Evolutionary conservation across 2,113 vertebrate species (phyloP).

Genomic region (Coturnix japonica): DNA sequence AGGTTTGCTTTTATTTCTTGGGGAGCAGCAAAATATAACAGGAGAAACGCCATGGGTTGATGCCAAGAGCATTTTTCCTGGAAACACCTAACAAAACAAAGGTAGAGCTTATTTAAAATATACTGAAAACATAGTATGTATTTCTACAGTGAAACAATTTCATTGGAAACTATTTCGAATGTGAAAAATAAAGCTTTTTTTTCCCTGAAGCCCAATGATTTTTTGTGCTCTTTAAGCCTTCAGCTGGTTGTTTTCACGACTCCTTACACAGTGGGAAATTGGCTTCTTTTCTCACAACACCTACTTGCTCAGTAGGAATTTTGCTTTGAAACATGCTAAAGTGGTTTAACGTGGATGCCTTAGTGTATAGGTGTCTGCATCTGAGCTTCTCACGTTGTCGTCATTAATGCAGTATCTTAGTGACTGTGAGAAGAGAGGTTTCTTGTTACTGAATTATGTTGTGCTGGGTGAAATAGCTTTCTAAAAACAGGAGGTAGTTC

Average conservation of each 20-base stretch:
- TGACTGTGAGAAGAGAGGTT: neutral
- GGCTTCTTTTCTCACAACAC: neutral
- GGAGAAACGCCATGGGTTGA: constrained; percentile 53
- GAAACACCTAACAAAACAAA: constrained; percentile 51
- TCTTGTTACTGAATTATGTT: neutral
- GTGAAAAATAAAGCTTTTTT: neutral
- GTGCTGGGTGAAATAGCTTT: neutral
- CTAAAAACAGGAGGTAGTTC: neutral
- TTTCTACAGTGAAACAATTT: neutral
- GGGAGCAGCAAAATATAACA: constrained; percentile 66
- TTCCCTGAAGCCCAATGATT: neutral
- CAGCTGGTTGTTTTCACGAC: neutral
- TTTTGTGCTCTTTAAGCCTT: neutral
- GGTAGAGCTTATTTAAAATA: neutral
- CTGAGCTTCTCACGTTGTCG: neutral
- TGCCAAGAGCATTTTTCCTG: constrained; percentile 68
- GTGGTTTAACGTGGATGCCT: neutral
- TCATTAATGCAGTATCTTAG: neutral
- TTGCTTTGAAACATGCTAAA: neutral
- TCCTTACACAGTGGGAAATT: neutral
- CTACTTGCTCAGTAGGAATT: neutral
- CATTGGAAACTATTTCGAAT: neutral
- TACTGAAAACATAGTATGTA: no score
- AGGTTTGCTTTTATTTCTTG: constrained; percentile 56
- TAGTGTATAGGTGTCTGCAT: neutral